Base-by-base conservation (phyloP, 2,888 invertebrate genomes). In the Spisula subtruncata region DNA sequence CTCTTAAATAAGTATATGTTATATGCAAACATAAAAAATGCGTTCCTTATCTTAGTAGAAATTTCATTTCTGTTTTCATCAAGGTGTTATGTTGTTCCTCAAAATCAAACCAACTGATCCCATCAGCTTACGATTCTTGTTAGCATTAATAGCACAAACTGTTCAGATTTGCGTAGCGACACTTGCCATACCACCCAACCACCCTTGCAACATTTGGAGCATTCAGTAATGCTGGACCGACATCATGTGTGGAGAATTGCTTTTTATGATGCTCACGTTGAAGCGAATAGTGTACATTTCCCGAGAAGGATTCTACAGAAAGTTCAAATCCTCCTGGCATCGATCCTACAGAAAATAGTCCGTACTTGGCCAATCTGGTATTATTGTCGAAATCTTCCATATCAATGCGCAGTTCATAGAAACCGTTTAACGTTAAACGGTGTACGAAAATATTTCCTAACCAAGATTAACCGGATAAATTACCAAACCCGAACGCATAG, bases 21-120 rank as follows among this genome's bases (percentile, higher is more conserved):
- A 48, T 48, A 12, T 48, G 48, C 48, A 5, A 8, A 48, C 48
- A 48, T 48, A 48, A 12, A 5, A 12, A 48, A 48, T 8, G 12
- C 12, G 48, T 48, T 8, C 48, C 6, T 71, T 71, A 71, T 29
- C 71, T 71, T 5, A 71, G 85, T 10, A 94, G 81, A 12, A 96
- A 92, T 89, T 95, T 96, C 96, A 96, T 96, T 88, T 94, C 95
- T 0, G 94, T 94, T 29, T 89, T 89, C 87, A 94, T 94, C 75
- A 96, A 87, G 0, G 96, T 96, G 83, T 96, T 95, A 88, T 95
- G 92, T 89, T 95, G 94, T 10, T 96, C 96, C 46, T 93, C 93
- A 95, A 95, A 96, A 0, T 92, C 85, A 66, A 94, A 87, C 96
- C 96, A 96, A 93, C 95, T 95, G 51, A 96, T 92, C 2, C 96